Percentiles rank a stretch among this genome's conserved stretches.
Evolutionary conservation across 2,888 invertebrate species (phyloP).

Genomic region (Drosophila vallismaia): DNA sequence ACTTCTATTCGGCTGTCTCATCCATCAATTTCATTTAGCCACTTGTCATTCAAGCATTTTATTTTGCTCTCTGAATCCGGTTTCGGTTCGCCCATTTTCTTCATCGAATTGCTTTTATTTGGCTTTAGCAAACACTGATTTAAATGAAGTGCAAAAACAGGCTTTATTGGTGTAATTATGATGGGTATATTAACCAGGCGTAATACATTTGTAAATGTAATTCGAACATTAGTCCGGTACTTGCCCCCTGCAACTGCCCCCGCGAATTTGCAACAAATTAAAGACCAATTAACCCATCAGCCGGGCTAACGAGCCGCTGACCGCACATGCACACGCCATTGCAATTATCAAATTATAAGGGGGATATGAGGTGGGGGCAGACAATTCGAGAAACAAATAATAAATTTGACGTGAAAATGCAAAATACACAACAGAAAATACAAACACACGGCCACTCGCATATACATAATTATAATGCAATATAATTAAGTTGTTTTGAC

Average conservation of each 20-base stretch:
- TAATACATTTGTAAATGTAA: slow-evolving; percentile 22
- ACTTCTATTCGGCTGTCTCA: slow-evolving; percentile 59
- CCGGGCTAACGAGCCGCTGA: slow-evolving; percentile 42
- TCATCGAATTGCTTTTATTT: neutral
- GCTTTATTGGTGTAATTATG: slow-evolving; percentile 1
- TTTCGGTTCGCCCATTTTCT: slow-evolving; percentile 16
- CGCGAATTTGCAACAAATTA: slow-evolving; percentile 71
- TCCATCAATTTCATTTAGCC: slow-evolving; percentile 77
- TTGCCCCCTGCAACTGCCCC: slow-evolving; percentile 5
- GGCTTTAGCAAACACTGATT: neutral
- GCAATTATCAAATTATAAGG: slow-evolving; percentile 76
- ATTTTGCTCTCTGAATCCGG: slow-evolving; percentile 28
- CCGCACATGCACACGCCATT: slow-evolving; percentile 54
- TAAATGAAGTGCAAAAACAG: slow-evolving; percentile 20
- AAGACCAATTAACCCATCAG: slow-evolving; percentile 71
- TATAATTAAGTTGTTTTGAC: slow-evolving; percentile 74
- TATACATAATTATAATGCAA: slow-evolving; percentile 39
- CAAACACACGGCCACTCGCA: slow-evolving; percentile 17
- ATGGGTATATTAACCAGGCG: slow-evolving; percentile 11
- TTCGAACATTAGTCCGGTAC: slow-evolving; percentile 25
- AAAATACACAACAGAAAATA: slow-evolving; percentile 26
- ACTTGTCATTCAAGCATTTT: slow-evolving; percentile 55
- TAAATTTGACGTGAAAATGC: slow-evolving; percentile 45
- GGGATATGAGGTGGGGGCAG: slow-evolving; percentile 15
- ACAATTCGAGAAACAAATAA: slow-evolving; percentile 61